These are phyloP conservation scores for Macaria liturata DNA, from an alignment of 2,888 invertebrate species.

Conservation along the genomic window DNA sequence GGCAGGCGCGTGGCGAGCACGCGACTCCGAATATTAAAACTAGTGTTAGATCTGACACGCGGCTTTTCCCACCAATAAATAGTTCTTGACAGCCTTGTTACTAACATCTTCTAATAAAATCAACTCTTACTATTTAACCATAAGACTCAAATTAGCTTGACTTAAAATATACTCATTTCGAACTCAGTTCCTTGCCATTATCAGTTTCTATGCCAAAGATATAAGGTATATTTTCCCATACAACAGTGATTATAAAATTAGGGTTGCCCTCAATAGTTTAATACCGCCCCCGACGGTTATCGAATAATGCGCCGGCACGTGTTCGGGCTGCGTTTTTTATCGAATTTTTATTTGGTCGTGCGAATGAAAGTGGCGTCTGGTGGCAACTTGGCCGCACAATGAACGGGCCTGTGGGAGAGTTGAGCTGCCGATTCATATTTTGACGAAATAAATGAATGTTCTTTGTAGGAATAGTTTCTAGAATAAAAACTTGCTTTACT, in stretches of 20 bases:
- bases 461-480: no score
- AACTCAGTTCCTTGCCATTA: conserved; percentile 26
- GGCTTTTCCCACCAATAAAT: conserved; percentile 82
- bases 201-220: conserved; percentile 14
- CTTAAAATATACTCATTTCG: neutral
- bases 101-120: conserved; percentile 29
- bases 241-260: conserved; percentile 51
- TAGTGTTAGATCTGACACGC: conserved; percentile 83
- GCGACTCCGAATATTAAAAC: conserved; percentile 80
- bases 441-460: neutral
- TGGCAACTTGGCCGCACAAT: conserved; percentile 62
- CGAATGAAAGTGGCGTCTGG: conserved; percentile 77
- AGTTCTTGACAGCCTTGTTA: conserved; percentile 55
- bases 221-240: conserved; percentile 41
- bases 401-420: conserved; percentile 38
- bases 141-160: conserved; percentile 31
- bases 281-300: conserved; percentile 82
- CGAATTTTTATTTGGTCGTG: conserved; percentile 73
- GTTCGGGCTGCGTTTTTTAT: conserved; percentile 72
- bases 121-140: conserved; percentile 24
- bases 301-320: conserved; percentile 79
- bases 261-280: conserved; percentile 72
- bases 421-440: conserved; percentile 29
- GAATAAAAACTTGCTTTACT: no score
- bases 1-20: conserved; percentile 67